Percentiles rank a stretch among this genome's conserved stretches.
Conservation (phyloP, 2,113 vertebrate genomes). For the Pomatorhinus ruficollis region DNA sequence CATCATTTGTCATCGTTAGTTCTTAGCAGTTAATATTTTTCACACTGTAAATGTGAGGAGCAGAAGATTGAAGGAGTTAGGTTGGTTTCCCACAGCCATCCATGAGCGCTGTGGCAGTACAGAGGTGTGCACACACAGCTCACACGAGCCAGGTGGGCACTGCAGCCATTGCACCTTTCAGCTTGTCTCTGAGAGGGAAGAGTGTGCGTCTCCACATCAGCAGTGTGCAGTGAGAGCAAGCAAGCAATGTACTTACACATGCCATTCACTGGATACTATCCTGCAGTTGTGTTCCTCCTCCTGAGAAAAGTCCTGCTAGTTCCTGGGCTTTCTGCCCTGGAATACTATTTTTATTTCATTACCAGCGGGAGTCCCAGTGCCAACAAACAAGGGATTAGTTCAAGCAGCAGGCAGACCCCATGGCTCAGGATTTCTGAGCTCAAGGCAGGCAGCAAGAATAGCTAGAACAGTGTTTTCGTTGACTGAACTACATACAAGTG, state of each 20-base stretch:
- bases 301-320: background rate
- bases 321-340: background rate
- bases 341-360: constrained; percentile 20
- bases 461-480: background rate
- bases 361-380: background rate
- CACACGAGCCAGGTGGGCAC: background rate
- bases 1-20: background rate
- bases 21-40: background rate
- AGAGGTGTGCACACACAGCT: background rate
- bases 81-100: background rate
- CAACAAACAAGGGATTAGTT: background rate
- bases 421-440: constrained; percentile 3
- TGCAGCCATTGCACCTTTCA: background rate
- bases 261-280: background rate
- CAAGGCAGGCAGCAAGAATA: background rate
- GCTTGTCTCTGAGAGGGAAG: background rate
- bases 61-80: background rate
- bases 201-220: background rate
- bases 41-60: background rate
- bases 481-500: background rate
- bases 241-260: background rate
- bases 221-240: background rate
- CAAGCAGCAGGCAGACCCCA: background rate
- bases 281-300: background rate
- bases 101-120: background rate